phyloP scores from a whole-genome alignment of 2,113 vertebrate species.

The Nothobranchius furzeri region DNA sequence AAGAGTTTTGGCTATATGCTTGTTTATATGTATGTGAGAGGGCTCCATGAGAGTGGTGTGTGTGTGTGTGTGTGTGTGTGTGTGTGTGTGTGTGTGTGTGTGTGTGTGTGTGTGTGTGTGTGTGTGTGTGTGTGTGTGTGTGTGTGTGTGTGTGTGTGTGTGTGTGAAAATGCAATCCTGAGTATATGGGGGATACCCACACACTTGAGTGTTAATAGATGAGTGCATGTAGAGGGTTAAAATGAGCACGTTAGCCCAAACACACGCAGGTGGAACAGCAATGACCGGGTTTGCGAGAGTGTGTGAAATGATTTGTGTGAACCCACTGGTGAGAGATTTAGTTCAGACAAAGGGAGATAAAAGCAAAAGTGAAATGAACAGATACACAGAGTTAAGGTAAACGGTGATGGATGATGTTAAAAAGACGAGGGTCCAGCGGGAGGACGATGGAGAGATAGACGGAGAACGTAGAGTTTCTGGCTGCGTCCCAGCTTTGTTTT shows the following conservation, averaged over 20 bases:
- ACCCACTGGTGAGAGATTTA: not conserved
- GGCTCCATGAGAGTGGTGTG: constrained; percentile 13
- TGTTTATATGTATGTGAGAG: constrained; percentile 39
- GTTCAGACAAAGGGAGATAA: not conserved
- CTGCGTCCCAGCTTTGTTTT: constrained; percentile 80
- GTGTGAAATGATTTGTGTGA: constrained; percentile 7
- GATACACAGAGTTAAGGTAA: too few relatives aligned
- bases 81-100: too few relatives aligned
- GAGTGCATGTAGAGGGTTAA: not conserved
- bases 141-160: too few relatives aligned
- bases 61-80: constrained; percentile 17
- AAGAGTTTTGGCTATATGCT: constrained; percentile 43
- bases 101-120: too few relatives aligned
- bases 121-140: too few relatives aligned
- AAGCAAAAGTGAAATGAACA: too few relatives aligned
- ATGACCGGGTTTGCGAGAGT: not conserved
- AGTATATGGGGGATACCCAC: constrained; percentile 5
- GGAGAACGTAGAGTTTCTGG: constrained; percentile 62
- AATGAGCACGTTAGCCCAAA: not conserved
- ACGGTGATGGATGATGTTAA: not conserved
- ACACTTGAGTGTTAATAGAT: not conserved
- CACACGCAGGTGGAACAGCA: constrained; percentile 10
- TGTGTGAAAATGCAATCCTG: not conserved
- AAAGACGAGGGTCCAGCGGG: constrained; percentile 26
- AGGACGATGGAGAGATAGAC: constrained; percentile 49